These are phyloP conservation scores for Alces alces DNA, from an alignment of 2,113 vertebrate genomes.

Conservation along the genomic window DNA sequence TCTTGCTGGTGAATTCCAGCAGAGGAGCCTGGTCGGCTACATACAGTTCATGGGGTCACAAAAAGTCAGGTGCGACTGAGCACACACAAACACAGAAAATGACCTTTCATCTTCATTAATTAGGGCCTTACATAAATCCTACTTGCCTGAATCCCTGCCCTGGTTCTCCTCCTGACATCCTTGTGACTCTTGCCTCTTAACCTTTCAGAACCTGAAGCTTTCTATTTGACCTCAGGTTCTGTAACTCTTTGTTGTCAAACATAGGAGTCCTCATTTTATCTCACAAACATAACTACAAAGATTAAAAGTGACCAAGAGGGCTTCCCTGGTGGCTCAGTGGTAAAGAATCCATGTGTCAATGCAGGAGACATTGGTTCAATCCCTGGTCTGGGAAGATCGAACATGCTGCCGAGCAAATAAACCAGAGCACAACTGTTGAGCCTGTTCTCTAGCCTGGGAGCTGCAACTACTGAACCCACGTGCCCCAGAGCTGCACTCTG, in stretches of 20 bases:
- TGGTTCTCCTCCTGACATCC: background rate
- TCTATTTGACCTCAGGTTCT: background rate
- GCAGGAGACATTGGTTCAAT: background rate
- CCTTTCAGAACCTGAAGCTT: background rate
- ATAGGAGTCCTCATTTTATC: background rate
- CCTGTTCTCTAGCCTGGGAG: background rate
- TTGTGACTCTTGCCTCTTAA: background rate
- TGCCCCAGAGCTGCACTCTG: background rate
- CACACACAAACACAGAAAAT: background rate
- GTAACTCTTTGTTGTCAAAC: background rate
- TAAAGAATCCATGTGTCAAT: background rate
- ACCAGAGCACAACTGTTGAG: background rate
- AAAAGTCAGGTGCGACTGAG: background rate
- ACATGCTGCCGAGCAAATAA: background rate
- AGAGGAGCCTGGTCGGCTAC: background rate
- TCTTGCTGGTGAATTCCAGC: background rate
- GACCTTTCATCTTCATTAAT: background rate
- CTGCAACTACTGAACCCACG: background rate
- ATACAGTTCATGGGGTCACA: background rate
- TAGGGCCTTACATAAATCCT: background rate
- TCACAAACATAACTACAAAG: background rate
- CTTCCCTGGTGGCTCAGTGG: background rate
- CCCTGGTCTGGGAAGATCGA: background rate
- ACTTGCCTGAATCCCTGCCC: background rate
- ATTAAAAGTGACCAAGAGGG: background rate